Conservation (phyloP, 2,797 vertebrate genomes). For the Mormyrops attenuatus region DNA sequence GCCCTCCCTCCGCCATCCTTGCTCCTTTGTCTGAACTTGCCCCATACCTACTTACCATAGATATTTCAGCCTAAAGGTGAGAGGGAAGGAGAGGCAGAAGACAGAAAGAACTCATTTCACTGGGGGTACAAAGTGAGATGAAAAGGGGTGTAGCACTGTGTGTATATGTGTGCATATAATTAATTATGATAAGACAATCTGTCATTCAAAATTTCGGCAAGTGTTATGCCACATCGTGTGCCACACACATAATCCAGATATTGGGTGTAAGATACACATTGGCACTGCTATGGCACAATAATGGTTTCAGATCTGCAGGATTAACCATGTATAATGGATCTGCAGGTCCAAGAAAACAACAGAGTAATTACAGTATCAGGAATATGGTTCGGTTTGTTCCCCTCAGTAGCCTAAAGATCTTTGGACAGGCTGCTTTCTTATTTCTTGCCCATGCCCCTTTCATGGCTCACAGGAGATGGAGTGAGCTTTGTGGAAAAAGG, state of each 20-base stretch:
- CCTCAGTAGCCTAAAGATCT: background rate
- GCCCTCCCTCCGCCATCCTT: slow-evolving; percentile 54
- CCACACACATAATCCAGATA: background rate
- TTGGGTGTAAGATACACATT: background rate
- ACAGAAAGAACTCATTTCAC: background rate
- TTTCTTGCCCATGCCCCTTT: background rate
- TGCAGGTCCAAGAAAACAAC: background rate
- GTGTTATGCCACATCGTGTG: background rate
- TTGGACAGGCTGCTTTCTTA: background rate
- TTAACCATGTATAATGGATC: background rate
- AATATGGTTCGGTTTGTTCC: background rate
- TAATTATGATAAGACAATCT: background rate
- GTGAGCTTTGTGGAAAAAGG: background rate
- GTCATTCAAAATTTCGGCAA: background rate
- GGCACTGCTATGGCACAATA: background rate
- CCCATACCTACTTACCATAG: slow-evolving; percentile 50
- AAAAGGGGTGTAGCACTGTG: background rate
- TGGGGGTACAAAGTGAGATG: slow-evolving; percentile 13
- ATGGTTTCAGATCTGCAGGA: background rate
- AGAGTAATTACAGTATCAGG: background rate
- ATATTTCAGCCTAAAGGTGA: slow-evolving; percentile 59
- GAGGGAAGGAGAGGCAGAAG: background rate
- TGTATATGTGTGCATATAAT: background rate
- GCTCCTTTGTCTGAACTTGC: slow-evolving; percentile 61
- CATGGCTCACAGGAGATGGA: background rate